Conservation (phyloP, 2,113 vertebrate species). For the Apodemus speciosus region DNA sequence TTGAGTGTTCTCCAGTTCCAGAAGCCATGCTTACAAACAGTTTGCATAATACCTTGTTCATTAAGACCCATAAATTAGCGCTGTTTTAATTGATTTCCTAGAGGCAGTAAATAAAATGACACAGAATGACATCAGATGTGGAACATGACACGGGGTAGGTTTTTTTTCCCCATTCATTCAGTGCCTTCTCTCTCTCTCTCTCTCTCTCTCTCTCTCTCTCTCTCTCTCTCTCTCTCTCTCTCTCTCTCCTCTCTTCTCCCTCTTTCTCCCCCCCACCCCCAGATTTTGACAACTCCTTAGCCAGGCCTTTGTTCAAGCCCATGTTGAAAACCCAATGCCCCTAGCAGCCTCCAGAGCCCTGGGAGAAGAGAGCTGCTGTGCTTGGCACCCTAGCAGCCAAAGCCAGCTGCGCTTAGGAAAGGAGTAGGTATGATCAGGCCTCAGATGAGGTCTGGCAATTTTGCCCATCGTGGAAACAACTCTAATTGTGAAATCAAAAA, state of each 20-base stretch:
- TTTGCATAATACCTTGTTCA: constrained; percentile 81
- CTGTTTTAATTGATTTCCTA: constrained; percentile 80
- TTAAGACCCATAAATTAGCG: constrained; percentile 77
- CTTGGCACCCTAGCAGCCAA: not conserved
- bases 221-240: not conserved
- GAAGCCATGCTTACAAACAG: constrained; percentile 72
- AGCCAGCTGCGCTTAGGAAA: not conserved
- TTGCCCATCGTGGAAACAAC: constrained; percentile 52
- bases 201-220: not conserved
- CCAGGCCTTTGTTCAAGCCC: not conserved
- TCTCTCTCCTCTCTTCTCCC: not conserved
- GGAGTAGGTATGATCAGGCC: not conserved
- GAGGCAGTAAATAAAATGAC: constrained; percentile 76
- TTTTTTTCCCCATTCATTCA: not conserved
- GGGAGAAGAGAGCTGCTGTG: not conserved
- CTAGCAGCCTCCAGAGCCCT: not conserved
- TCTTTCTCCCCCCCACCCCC: not conserved
- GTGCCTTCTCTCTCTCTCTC: not conserved
- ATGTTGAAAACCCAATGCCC: not conserved
- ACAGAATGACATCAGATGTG: constrained; percentile 59
- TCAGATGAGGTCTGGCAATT: constrained; percentile 1
- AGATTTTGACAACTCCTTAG: not conserved
- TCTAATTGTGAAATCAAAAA: constrained; percentile 57
- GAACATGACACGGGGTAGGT: constrained; percentile 10
- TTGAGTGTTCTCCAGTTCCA: constrained; percentile 65